phyloP scores from a whole-genome alignment of 2,797 vertebrate species.

The Cheirogaleus major region DNA sequence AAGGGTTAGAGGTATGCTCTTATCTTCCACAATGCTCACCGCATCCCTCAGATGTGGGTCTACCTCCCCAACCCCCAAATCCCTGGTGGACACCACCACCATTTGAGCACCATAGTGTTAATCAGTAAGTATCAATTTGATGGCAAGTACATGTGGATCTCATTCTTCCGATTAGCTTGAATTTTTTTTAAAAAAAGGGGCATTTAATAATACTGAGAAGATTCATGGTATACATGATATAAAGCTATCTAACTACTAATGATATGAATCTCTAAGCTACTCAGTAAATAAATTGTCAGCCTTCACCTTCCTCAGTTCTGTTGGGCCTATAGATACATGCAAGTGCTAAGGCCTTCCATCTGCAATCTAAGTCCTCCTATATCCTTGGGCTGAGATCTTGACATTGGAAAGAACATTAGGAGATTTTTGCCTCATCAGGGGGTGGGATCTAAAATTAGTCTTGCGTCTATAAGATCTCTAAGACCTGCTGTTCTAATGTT shows the following conservation, averaged over 20 bases:
- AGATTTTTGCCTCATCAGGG: background rate
- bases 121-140: too few species aligned
- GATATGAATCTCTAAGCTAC: background rate
- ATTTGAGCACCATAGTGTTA: too few species aligned
- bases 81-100: too few species aligned
- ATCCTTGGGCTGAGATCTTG: background rate
- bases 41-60: too few species aligned
- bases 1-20: too few species aligned
- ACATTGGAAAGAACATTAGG: background rate
- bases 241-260: background rate
- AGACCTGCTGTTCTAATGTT: conserved; percentile 14
- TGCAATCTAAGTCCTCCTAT: background rate
- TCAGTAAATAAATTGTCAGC: background rate
- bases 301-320: background rate
- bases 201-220: conserved; percentile 12
- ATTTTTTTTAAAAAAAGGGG: background rate
- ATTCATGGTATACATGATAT: background rate
- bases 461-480: conserved; percentile 5
- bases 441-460: conserved; percentile 37
- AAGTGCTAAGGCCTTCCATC: background rate
- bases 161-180: background rate
- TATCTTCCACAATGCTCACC: too few species aligned
- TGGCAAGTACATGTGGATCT: too few species aligned
- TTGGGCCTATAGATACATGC: background rate
- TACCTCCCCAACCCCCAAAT: too few species aligned